phyloP scores from a whole-genome alignment of 1,140 invertebrate genomes.

The Ceratina calcarata region DNA sequence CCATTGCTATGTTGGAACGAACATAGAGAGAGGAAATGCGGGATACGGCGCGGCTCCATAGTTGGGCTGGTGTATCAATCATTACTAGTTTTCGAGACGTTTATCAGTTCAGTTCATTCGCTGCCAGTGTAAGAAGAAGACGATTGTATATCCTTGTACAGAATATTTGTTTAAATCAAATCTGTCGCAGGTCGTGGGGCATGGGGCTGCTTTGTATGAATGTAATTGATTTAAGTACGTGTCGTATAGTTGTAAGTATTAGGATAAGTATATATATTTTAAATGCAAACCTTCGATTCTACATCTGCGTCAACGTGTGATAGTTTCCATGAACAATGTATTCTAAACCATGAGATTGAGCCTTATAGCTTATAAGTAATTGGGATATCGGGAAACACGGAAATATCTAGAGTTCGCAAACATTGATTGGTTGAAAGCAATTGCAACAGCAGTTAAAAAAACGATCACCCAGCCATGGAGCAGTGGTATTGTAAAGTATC shows the following conservation, averaged over 20 bases:
- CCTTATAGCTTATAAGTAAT: slow-evolving; percentile 65
- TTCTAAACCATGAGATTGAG: slow-evolving; percentile 64
- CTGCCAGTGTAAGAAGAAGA: slow-evolving; percentile 65
- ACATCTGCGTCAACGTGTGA: slow-evolving; percentile 58
- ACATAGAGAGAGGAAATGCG: too few species aligned
- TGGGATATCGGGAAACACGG: slow-evolving; percentile 33
- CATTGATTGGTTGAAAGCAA: slow-evolving; percentile 48
- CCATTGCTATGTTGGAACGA: too few species aligned
- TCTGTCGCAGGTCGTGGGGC: slow-evolving; percentile 61
- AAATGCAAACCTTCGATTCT: slow-evolving; percentile 55
- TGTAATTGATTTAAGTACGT: slow-evolving; percentile 60
- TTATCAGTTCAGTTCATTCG: slow-evolving; percentile 72
- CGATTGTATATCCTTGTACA: slow-evolving; percentile 70
- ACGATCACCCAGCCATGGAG: slow-evolving; percentile 52
- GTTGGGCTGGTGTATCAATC: slow-evolving; percentile 41
- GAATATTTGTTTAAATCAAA: slow-evolving; percentile 63
- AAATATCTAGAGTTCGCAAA: background rate
- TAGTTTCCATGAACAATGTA: slow-evolving; percentile 55
- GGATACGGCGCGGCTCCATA: slow-evolving; percentile 36
- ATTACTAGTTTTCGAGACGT: slow-evolving; percentile 42
- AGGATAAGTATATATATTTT: slow-evolving; percentile 62
- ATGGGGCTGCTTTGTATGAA: slow-evolving; percentile 68
- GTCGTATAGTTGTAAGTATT: slow-evolving; percentile 67
- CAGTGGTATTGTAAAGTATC: slow-evolving; percentile 27
- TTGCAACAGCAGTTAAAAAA: too few species aligned